phyloP scores from a whole-genome alignment of 2,797 vertebrate species.

The Harpagifer antarcticus region DNA sequence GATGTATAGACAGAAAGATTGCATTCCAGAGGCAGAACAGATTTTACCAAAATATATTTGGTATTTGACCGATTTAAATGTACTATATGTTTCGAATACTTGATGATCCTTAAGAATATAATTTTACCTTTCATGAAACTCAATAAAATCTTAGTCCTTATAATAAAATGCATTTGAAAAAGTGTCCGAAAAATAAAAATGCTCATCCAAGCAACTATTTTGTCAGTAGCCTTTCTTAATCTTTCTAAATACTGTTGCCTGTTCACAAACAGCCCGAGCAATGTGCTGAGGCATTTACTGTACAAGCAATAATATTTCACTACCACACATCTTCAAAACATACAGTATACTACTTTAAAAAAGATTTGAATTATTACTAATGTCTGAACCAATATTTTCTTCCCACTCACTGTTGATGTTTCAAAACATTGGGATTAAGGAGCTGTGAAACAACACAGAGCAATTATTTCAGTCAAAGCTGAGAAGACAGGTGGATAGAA shows the following conservation, averaged over 20 bases:
- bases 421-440: background rate
- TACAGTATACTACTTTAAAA: slow-evolving; percentile 13
- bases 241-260: slow-evolving; percentile 5
- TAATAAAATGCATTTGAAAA: slow-evolving; percentile 32
- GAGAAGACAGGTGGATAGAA: background rate
- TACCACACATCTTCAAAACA: slow-evolving; percentile 20
- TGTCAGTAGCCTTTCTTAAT: slow-evolving; percentile 8
- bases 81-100: slow-evolving; percentile 12
- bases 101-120: slow-evolving; percentile 47
- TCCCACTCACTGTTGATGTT: background rate
- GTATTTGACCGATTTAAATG: background rate
- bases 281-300: slow-evolving; percentile 38
- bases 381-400: slow-evolving; percentile 5
- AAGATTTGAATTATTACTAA: background rate
- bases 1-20: background rate
- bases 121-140: slow-evolving; percentile 15
- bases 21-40: background rate
- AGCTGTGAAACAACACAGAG: background rate
- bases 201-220: slow-evolving; percentile 31
- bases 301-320: slow-evolving; percentile 16
- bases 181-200: slow-evolving; percentile 29
- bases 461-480: background rate
- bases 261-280: slow-evolving; percentile 38
- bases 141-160: slow-evolving; percentile 27
- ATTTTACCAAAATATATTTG: background rate